Evolutionary conservation across 2,797 vertebrate species (phyloP).

Genomic region (Megalops cyprinoides): DNA sequence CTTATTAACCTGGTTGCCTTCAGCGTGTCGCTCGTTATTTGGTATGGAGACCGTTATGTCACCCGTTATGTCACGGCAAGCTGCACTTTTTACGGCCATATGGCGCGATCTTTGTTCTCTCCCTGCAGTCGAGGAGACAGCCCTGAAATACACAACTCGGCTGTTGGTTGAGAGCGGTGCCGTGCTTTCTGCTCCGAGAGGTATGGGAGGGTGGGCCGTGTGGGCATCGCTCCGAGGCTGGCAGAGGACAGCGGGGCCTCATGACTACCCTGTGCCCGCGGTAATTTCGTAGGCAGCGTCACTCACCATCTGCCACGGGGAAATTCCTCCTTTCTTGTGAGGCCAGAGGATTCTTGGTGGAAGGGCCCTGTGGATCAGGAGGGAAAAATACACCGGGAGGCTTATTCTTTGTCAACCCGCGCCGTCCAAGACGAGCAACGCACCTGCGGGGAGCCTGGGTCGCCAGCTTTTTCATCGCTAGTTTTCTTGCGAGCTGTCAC

Average conservation of each 20-base stretch:
- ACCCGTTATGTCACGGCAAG: neutral
- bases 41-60: too few species aligned
- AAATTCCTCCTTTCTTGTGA: constrained; percentile 44
- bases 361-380: too few species aligned
- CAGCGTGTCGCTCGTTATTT: too few species aligned
- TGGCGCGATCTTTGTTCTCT: neutral
- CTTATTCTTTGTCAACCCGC: neutral
- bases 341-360: too few species aligned
- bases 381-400: constrained; percentile 32
- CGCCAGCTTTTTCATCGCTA: too few species aligned
- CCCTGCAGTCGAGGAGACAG: neutral
- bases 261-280: constrained; percentile 29
- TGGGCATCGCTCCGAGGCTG: neutral
- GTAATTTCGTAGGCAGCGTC: constrained; percentile 33
- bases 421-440: constrained; percentile 5
- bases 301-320: constrained; percentile 48
- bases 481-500: too few species aligned
- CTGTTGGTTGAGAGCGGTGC: too few species aligned
- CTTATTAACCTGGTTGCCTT: neutral
- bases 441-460: neutral
- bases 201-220: neutral
- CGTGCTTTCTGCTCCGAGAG: neutral
- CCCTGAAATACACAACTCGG: too few species aligned
- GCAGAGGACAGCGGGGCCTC: constrained; percentile 30
- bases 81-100: neutral